Conservation (phyloP, 1,140 invertebrate genomes). For the Drosophila sechellia region DNA sequence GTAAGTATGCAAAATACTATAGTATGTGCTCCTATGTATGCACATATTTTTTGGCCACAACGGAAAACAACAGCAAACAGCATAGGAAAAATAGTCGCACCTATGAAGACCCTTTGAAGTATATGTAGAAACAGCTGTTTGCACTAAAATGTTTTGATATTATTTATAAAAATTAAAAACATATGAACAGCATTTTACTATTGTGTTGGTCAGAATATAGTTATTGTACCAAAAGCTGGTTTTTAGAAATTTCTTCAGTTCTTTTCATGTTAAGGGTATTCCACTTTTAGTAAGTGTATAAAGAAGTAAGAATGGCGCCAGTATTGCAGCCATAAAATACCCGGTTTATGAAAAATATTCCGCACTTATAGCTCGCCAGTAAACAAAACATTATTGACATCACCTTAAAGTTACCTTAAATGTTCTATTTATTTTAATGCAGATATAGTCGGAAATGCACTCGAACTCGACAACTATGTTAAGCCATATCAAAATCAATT, state of each 20-base stretch:
- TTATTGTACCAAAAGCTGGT: not conserved
- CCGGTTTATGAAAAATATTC: slow-evolving; percentile 1
- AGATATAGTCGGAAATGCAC: not conserved
- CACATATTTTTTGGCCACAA: slow-evolving; percentile 37
- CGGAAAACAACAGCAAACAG: slow-evolving; percentile 20
- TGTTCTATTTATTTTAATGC: too few relatives aligned
- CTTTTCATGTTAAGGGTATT: not conserved
- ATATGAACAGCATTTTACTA: too few relatives aligned
- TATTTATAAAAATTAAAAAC: too few relatives aligned
- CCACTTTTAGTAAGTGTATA: not conserved
- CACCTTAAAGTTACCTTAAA: not conserved
- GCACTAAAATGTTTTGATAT: too few relatives aligned
- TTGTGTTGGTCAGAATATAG: too few relatives aligned
- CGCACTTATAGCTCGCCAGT: not conserved
- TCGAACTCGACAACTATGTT: not conserved
- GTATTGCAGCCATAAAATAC: not conserved
- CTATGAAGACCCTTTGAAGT: not conserved
- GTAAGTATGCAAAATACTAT: slow-evolving; percentile 55
- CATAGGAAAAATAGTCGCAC: not conserved
- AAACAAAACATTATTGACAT: slow-evolving; percentile 7
- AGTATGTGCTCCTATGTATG: slow-evolving; percentile 19
- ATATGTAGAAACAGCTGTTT: too few relatives aligned
- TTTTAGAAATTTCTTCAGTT: not conserved
- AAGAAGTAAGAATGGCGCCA: too few relatives aligned
- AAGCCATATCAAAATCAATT: not conserved